Base-by-base conservation (phyloP, 2,888 invertebrate genomes). In the Eupithecia inturbata region DNA sequence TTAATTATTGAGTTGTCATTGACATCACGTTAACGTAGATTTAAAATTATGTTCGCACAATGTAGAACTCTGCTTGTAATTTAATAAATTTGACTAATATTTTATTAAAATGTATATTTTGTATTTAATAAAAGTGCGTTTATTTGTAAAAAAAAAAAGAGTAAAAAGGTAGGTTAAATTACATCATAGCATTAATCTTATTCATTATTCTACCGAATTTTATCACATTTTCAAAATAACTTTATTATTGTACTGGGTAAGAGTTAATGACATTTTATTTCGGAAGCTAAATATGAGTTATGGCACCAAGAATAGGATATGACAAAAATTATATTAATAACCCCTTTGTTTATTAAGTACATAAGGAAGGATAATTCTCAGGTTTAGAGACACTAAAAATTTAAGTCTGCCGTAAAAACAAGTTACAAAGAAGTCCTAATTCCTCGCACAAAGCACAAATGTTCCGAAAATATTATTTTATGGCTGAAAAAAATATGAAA, bases 381-480 rank as follows among this genome's bases (percentile, higher is more conserved):
- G 70, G 76, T 70, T 67, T 73, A 68, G 28, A 33, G 75, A 78
- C 78, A 80, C 78, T 87, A 82, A 87, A 87, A 85, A 83, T 84
- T 87, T 85, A 80, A 83, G 82, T 76, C 71, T 75, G 78, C 73
- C 74, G 75, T 82, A 80, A 82, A 82, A 80, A 74, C 39, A 68
- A 76, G 74, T 71, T 84, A 83, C 84, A 84, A 84, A 83, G 83
- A 85, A 85, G 80, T 82, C 82, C 82, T 82, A 85, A 83, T 78
- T 77, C 72, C 74, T 64, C 31, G 71, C 80, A 82, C 84, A 82
- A 80, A 77, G 80, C 80, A 83, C 85, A 86, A 86, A 84, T 83
- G 70, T 81, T 86, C 90, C 88, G 82, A 88, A 91, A 91, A 91
- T 85, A 84, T 85, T 85, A 86, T 85, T 89, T 91, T 91, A 88